Evolutionary conservation across 37 sponge, comb jelly and placozoan genomes (phyloP).

Genomic region (Mnemiopsis leidyi): DNA sequence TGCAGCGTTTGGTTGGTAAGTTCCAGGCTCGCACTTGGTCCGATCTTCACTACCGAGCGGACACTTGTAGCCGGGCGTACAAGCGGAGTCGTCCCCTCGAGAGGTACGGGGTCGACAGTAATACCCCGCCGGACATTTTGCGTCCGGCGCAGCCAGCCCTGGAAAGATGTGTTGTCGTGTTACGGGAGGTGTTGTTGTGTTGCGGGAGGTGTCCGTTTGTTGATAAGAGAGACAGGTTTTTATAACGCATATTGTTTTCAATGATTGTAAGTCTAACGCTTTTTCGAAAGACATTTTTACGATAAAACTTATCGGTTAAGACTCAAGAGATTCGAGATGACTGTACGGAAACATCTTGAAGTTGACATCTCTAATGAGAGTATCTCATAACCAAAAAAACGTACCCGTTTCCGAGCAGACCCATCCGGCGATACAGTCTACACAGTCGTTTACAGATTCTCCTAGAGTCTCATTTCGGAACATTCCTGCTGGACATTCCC

Average conservation of each 20-base stretch:
- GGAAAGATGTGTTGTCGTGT: background rate
- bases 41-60: background rate
- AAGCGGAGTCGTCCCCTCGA: slow-evolving; percentile 3
- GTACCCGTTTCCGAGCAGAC: background rate
- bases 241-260: background rate
- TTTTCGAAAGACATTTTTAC: background rate
- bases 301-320: no score
- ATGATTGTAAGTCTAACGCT: background rate
- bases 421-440: background rate
- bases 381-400: no score
- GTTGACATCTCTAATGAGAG: no score
- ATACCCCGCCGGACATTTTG: slow-evolving; percentile 66
- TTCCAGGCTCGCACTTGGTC: background rate
- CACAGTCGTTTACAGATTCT: background rate
- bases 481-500: background rate
- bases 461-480: background rate
- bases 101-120: slow-evolving; percentile 63
- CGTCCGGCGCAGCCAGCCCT: slow-evolving; percentile 5
- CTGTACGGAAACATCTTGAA: no score
- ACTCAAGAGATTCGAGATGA: no score
- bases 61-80: slow-evolving; percentile 58
- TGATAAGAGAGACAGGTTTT: background rate
- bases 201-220: no score
- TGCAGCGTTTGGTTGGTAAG: slow-evolving; percentile 25
- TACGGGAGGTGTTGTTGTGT: no score